Base-by-base conservation (phyloP, 2,888 invertebrate genomes). In the Erpobdella octoculata region DNA sequence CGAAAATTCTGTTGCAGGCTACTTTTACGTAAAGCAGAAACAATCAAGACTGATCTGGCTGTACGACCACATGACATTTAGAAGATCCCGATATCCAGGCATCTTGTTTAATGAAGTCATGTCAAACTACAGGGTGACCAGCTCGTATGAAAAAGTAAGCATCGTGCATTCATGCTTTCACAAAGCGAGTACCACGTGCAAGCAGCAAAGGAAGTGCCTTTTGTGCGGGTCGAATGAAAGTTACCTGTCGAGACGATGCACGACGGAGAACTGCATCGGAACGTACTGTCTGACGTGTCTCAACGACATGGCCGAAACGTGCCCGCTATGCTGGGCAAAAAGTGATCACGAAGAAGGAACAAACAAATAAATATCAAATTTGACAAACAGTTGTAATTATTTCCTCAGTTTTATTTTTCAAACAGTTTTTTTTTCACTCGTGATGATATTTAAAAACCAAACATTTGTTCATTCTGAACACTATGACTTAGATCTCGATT, bases 41-140 rank as follows among this genome's bases (percentile, higher is more conserved):
- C 66, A 38, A 41, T 6, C 33, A n/a, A 66, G 66, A 38, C 66
- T 66, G 12, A 5, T n/a, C 18, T 66, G 66, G 66, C 21, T 66
- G 28, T 35, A 38, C 38, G n/a, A 66, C n/a, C 66, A 66, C n/a
- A 28, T 66, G n/a, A 37, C 31, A 9, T 28, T 21, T 41, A 35
- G 66, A 35, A 36, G 66, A 66, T 37, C 33, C 5, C 36, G n/a
- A 6, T 66, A 37, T 25, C 66, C 66, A 8, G 36, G 28, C 18
- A 35, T 66, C 18, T 21, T 66, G 37, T 66, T 31, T 35, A 35
- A 12, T n/a, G n/a, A 18, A 28, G 66, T 66, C 8, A 8, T 8
- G 5, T 12, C 28, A 6, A 35, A 6, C 9, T 28, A n/a, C 41
- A 66, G 28, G 21, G 21, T 12, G 66, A 38, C 8, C 8, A 28